A percentile compares a stretch with the other conserved stretches of the same genome.
These are phyloP conservation scores for Lepus americanus DNA, from an alignment of 2,113 vertebrate species.

Conservation along the genomic window DNA sequence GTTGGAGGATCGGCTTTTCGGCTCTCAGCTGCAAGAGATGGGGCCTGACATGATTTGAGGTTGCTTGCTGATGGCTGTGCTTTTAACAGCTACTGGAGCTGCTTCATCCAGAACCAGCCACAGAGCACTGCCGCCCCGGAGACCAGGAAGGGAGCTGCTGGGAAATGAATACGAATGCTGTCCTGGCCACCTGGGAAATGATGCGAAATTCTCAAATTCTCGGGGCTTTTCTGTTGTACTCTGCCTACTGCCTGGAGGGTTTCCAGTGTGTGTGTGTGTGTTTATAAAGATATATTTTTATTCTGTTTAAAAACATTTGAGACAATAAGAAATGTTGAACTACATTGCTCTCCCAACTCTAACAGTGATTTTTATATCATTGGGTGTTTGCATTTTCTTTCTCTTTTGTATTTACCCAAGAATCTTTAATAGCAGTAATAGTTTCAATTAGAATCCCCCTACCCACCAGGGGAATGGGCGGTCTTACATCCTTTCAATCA, in stretches of 20 bases:
- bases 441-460: background rate
- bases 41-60: conserved; percentile 22
- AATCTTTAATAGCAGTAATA: background rate
- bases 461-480: no score
- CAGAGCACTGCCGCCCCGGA: background rate
- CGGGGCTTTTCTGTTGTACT: conserved; percentile 79
- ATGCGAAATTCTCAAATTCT: conserved; percentile 71
- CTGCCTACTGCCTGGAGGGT: background rate
- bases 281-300: conserved; percentile 19
- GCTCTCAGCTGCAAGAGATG: background rate
- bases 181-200: background rate
- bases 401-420: conserved; percentile 9
- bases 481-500: background rate
- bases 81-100: conserved; percentile 8
- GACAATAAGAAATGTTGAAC: background rate
- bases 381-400: background rate
- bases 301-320: conserved; percentile 48
- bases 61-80: background rate
- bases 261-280: background rate
- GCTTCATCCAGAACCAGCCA: background rate
- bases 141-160: background rate
- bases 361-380: background rate
- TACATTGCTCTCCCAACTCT: background rate
- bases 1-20: conserved; percentile 15
- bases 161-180: conserved; percentile 7